phyloP scores from a whole-genome alignment of 2,888 invertebrate genomes.

The Scaptomyza flava region DNA sequence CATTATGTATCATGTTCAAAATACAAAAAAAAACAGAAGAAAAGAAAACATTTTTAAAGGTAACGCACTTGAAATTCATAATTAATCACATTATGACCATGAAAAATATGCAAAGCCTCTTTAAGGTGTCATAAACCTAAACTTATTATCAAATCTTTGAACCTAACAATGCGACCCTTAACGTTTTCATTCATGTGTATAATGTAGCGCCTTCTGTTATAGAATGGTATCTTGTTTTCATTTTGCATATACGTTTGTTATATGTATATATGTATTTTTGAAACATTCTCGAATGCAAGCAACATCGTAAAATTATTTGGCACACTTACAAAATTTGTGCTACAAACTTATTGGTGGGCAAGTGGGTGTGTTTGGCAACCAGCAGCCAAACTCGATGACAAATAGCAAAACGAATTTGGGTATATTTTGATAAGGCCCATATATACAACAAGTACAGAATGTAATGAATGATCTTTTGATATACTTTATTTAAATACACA shows the following conservation, averaged over 20 bases:
- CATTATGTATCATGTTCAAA: slow-evolving; percentile 32
- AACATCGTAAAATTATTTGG: slow-evolving; percentile 67
- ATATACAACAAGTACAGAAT: not conserved
- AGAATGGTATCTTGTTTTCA: not conserved
- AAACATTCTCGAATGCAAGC: slow-evolving; percentile 51
- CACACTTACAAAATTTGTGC: slow-evolving; percentile 41
- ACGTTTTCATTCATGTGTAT: not conserved
- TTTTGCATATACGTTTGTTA: not conserved
- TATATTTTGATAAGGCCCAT: slow-evolving; percentile 8
- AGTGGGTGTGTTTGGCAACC: slow-evolving; percentile 37
- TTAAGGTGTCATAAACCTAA: not conserved
- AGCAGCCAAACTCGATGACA: slow-evolving; percentile 20
- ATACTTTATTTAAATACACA: too few relatives aligned
- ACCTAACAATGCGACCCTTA: not conserved
- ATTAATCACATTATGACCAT: slow-evolving; percentile 3
- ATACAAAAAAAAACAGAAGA: not conserved
- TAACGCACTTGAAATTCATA: slow-evolving; percentile 1
- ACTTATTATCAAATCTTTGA: not conserved
- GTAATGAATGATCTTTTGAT: too few relatives aligned
- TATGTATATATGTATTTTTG: slow-evolving; percentile 41
- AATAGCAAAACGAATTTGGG: slow-evolving; percentile 3
- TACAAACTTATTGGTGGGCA: slow-evolving; percentile 30
- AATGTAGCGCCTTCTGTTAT: not conserved
- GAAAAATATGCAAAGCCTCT: not conserved
- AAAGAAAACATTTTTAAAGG: not conserved